Evolutionary conservation across 1,140 invertebrate genomes (phyloP).

Genomic region (Mamestra configurata): DNA sequence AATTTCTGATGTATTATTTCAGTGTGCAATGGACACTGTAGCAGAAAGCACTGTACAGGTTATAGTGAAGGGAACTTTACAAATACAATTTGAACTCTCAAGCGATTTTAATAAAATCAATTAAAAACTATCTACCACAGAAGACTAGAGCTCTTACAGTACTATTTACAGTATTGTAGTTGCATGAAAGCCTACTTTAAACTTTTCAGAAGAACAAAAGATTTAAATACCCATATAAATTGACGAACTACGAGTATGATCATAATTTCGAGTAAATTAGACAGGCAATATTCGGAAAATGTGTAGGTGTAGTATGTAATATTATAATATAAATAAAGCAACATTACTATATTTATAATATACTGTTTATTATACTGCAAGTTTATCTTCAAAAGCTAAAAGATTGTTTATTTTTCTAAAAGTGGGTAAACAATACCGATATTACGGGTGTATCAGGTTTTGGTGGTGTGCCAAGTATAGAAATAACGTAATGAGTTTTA

Average conservation of each 20-base stretch:
- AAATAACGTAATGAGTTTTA: constrained; percentile 47
- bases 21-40: no score
- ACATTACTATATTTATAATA: constrained; percentile 19
- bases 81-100: no score
- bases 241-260: background rate
- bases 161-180: no score
- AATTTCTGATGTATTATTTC: background rate
- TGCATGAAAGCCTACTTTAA: background rate
- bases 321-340: constrained; percentile 16
- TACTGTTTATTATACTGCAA: background rate
- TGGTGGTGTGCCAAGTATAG: constrained; percentile 41
- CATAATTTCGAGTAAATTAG: constrained; percentile 9
- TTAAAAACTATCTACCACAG: no score
- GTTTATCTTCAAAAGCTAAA: constrained; percentile 20
- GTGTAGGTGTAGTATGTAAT: constrained; percentile 13
- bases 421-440: constrained; percentile 28
- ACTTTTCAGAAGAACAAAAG: background rate
- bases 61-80: no score
- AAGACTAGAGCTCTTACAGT: no score
- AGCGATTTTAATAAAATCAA: no score
- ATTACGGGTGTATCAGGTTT: constrained; percentile 26
- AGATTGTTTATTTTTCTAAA: constrained; percentile 36
- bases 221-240: background rate
- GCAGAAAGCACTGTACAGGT: no score
- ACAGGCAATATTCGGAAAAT: constrained; percentile 3